A percentile compares a stretch with the other conserved stretches of the same genome.
Conservation (phyloP, 2,888 invertebrate genomes). For the Caenorhabditis sp. region DNA sequence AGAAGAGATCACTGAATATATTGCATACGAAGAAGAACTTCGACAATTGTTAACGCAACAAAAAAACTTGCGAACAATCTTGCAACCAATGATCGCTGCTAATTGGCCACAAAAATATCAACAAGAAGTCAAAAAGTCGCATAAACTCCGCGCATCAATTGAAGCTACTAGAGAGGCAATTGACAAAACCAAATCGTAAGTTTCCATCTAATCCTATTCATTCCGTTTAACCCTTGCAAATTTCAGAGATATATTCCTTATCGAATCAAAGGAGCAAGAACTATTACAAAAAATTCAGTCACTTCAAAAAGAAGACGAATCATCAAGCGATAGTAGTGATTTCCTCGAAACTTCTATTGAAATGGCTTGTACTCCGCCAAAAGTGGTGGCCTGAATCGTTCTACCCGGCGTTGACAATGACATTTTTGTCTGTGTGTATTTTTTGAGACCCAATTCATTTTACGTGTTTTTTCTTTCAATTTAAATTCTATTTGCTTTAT, state of each 20-base stretch:
- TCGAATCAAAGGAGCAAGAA: constrained; percentile 32
- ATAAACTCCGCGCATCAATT: constrained; percentile 49
- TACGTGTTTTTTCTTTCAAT: background rate
- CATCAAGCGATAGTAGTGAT: constrained; percentile 16
- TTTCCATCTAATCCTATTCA: background rate
- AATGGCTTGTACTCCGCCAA: constrained; percentile 23
- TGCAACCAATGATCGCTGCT: constrained; percentile 43
- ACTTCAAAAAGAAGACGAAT: constrained; percentile 26
- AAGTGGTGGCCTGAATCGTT: constrained; percentile 14
- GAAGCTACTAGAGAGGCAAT: constrained; percentile 52
- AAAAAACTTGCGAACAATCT: constrained; percentile 46
- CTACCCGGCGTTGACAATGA: too few relatives aligned
- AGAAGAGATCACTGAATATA: constrained; percentile 35
- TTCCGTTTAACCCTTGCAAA: background rate
- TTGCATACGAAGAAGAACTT: constrained; percentile 45
- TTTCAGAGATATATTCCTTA: constrained; percentile 44
- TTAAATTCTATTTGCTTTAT: background rate
- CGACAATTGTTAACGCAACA: constrained; percentile 52
- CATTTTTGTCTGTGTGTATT: background rate
- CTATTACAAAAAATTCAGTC: constrained; percentile 25
- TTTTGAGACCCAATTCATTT: background rate
- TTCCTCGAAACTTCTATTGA: constrained; percentile 37
- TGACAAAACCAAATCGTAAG: constrained; percentile 39
- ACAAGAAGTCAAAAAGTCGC: constrained; percentile 47
- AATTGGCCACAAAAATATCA: constrained; percentile 54